A percentile compares a stretch with the other conserved stretches of the same genome.
Conservation (phyloP, 2,113 vertebrate genomes). For the Callopanchax toddi region DNA sequence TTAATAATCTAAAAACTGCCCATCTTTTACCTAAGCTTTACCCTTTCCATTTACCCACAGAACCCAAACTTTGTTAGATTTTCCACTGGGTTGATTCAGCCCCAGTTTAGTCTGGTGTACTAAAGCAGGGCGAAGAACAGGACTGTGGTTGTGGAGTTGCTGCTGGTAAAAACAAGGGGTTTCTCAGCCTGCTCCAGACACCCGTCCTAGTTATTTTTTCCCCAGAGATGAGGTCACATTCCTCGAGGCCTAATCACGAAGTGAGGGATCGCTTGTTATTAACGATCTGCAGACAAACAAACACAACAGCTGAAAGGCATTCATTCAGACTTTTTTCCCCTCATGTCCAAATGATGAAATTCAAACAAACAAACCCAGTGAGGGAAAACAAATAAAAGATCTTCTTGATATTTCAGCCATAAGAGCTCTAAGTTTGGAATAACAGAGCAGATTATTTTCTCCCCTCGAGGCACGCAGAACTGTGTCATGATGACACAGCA, state of each 20-base stretch:
- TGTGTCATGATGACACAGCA: slow-evolving; percentile 65
- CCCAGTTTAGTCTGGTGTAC: slow-evolving; percentile 51
- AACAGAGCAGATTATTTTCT: slow-evolving; percentile 47
- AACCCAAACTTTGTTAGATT: slow-evolving; percentile 27
- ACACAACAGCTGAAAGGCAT: slow-evolving; percentile 40
- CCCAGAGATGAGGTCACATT: slow-evolving; percentile 66
- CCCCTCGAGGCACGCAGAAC: slow-evolving; percentile 50
- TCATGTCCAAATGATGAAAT: slow-evolving; percentile 28
- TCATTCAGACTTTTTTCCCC: slow-evolving; percentile 25
- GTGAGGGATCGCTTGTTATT: slow-evolving; percentile 53
- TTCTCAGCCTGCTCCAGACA: slow-evolving; percentile 34
- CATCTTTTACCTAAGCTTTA: background rate
- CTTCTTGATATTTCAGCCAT: slow-evolving; percentile 31
- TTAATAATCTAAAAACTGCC: too few relatives aligned
- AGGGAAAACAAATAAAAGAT: slow-evolving; percentile 38
- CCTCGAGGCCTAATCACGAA: slow-evolving; percentile 56
- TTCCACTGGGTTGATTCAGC: slow-evolving; percentile 48
- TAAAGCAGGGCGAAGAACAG: slow-evolving; percentile 47
- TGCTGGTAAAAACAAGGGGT: slow-evolving; percentile 22
- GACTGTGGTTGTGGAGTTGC: slow-evolving; percentile 48
- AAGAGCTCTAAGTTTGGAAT: slow-evolving; percentile 35
- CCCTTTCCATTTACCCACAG: background rate
- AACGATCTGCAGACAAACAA: slow-evolving; percentile 64
- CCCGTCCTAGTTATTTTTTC: slow-evolving; percentile 68
- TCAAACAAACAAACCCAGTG: slow-evolving; percentile 35